Percentiles rank a stretch among this genome's conserved stretches.
phyloP scores from a whole-genome alignment of 1,140 invertebrate species.

The Orchestia grillus region DNA sequence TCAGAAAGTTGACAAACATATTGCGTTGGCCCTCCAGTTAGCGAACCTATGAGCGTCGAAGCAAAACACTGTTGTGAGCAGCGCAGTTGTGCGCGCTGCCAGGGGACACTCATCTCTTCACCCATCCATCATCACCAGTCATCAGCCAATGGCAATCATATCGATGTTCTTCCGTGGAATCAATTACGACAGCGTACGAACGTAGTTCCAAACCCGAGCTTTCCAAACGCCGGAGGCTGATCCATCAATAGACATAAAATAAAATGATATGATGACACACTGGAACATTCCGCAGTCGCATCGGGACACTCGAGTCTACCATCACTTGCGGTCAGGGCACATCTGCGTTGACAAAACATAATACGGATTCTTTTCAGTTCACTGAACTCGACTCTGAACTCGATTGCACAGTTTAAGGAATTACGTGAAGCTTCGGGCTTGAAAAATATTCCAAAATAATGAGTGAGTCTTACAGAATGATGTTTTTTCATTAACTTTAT shows the following conservation, averaged over 20 bases:
- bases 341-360: neutral
- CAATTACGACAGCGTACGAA: slow-evolving; percentile 21
- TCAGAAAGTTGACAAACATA: neutral
- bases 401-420: neutral
- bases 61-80: neutral
- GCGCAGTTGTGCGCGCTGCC: neutral
- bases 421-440: neutral
- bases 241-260: slow-evolving; percentile 13
- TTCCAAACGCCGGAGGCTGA: slow-evolving; percentile 1
- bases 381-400: neutral
- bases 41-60: neutral
- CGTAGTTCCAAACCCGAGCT: neutral
- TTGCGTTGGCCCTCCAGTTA: neutral
- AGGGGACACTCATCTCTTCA: neutral
- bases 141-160: slow-evolving; percentile 29
- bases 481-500: no score
- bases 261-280: neutral
- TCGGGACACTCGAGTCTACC: neutral
- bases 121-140: slow-evolving; percentile 25
- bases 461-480: neutral
- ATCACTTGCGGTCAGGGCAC: neutral
- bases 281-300: neutral
- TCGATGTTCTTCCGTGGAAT: slow-evolving; percentile 10
- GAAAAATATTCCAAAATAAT: neutral
- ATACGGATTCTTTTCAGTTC: neutral